These are phyloP conservation scores for Scolopax bukidnonensis DNA, from an alignment of 2,797 vertebrate genomes.

Conservation along the genomic window DNA sequence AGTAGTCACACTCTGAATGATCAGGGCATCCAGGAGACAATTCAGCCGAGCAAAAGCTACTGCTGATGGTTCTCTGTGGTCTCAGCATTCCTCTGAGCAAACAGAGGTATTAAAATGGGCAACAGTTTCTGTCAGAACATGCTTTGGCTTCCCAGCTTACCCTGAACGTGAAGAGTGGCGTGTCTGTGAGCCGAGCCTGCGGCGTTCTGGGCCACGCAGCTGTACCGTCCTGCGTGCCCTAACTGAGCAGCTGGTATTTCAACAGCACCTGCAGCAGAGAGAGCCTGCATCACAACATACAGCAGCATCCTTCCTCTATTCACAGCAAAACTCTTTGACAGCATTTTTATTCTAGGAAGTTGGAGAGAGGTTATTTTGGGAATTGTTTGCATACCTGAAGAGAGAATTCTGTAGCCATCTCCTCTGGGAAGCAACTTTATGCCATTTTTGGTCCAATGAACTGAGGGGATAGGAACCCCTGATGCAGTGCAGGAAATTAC, in stretches of 20 bases:
- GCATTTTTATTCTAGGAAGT: neutral
- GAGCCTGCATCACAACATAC: neutral
- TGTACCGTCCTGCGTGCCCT: constrained; percentile 87
- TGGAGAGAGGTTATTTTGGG: neutral
- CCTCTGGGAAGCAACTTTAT: constrained; percentile 80
- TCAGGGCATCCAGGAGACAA: neutral
- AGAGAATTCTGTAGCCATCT: constrained; percentile 85
- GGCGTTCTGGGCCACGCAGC: constrained; percentile 85
- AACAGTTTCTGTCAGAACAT: neutral
- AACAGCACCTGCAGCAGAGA: constrained; percentile 83
- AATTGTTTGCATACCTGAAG: constrained; percentile 83
- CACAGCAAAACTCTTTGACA: neutral
- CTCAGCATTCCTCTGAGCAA: neutral
- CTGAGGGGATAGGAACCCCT: constrained; percentile 87
- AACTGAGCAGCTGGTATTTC: constrained; percentile 87
- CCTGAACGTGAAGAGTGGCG: constrained; percentile 87
- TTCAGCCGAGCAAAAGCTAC: neutral
- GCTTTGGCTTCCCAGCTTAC: constrained; percentile 72
- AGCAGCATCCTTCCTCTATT: neutral
- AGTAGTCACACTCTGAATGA: neutral
- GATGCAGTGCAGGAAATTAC: constrained; percentile 89
- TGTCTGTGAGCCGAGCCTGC: constrained; percentile 91
- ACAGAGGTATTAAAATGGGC: fast-evolving
- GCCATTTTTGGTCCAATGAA: constrained; percentile 94
- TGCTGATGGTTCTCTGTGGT: neutral